Conservation (phyloP, 2,113 vertebrate species). For the Paralichthys olivaceus region DNA sequence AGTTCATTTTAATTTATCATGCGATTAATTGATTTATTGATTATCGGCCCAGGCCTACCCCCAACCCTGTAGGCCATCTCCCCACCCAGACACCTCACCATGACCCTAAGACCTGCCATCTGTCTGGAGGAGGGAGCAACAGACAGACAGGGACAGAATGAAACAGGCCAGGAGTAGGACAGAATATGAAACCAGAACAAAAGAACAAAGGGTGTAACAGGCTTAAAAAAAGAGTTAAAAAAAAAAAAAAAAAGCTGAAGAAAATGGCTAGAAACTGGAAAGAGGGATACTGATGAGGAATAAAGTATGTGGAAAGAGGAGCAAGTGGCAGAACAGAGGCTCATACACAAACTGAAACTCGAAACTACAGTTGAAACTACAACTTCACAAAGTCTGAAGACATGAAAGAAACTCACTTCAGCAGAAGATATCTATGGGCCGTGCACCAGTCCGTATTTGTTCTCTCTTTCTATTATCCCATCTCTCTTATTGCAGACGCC, state of each 20-base stretch:
- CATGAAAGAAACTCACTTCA: constrained; percentile 36
- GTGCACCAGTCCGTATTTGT: constrained; percentile 14
- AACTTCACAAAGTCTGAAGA: neutral
- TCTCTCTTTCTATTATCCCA: constrained; percentile 19
- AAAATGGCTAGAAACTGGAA: constrained; percentile 36
- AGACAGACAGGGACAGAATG: neutral
- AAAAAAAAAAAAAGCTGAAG: constrained; percentile 1
- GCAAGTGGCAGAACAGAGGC: neutral
- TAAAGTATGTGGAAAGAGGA: constrained; percentile 3
- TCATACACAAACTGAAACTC: neutral
- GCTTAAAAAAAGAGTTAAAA: neutral
- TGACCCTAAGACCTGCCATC: constrained; percentile 62
- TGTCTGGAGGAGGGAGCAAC: constrained; percentile 42
- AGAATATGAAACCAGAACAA: constrained; percentile 35
- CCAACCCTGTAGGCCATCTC: constrained; percentile 38
- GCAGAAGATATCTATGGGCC: constrained; percentile 25
- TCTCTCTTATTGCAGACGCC: constrained; percentile 26
- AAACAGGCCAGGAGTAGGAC: neutral
- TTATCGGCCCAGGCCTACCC: too few species aligned
- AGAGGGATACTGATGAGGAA: constrained; percentile 18
- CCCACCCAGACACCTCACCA: constrained; percentile 50
- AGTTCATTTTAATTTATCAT: too few species aligned
- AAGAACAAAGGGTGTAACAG: constrained; percentile 10
- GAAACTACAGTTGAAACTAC: neutral
- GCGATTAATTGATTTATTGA: too few species aligned